Conservation (phyloP, 2,888 invertebrate species). For the Cenopis cana region DNA sequence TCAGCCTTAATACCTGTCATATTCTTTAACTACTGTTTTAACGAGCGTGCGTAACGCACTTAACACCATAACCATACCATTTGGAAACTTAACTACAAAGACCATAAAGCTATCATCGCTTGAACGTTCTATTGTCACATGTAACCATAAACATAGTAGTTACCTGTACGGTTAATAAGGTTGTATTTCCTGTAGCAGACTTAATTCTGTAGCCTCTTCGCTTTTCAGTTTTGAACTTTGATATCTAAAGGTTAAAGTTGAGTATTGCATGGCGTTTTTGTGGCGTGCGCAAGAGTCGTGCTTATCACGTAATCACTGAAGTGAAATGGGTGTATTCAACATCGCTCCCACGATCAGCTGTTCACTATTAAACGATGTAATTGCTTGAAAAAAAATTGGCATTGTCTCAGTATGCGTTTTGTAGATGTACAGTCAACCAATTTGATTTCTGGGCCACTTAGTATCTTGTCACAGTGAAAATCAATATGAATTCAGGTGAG, state of each 20-base stretch:
- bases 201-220: not conserved
- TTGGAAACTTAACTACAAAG: not conserved
- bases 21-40: conserved; percentile 33
- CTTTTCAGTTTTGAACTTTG: not conserved
- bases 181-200: not conserved
- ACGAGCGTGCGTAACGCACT: conserved; percentile 17
- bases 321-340: conserved; percentile 33
- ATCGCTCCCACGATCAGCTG: conserved; percentile 41
- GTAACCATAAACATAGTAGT: not conserved
- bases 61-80: conserved; percentile 6
- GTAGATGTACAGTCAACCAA: conserved; percentile 26
- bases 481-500: no score
- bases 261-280: not conserved
- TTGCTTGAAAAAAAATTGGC: conserved; percentile 28
- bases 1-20: conserved; percentile 17
- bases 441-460: no score
- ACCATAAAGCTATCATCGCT: conserved; percentile 1
- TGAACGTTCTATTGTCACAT: not conserved
- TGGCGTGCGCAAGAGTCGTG: conserved; percentile 30
- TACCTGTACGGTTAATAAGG: not conserved
- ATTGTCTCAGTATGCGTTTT: conserved; percentile 21
- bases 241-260: conserved; percentile 8
- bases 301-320: conserved; percentile 37
- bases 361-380: conserved; percentile 27
- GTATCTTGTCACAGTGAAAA: no score